Percentiles rank a stretch among this genome's conserved stretches.
Conservation (phyloP, 1,140 invertebrate species). For the Cotesia typhae region DNA sequence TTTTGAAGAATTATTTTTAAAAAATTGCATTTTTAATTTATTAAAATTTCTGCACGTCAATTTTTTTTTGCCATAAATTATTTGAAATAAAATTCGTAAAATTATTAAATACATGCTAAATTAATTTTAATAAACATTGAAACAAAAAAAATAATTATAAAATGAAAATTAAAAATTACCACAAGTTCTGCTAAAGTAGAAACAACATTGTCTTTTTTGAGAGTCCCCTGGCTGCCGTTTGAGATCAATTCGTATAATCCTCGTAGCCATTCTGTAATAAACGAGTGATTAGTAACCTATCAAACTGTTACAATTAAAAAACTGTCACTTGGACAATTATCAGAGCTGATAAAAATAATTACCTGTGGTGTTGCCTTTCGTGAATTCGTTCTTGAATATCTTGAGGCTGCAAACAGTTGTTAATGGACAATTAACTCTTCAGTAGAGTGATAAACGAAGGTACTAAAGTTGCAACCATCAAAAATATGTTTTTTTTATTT, state of each 20-base stretch:
- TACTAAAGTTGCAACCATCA: slow-evolving; percentile 51
- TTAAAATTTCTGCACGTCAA: too few relatives aligned
- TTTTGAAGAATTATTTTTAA: too few relatives aligned
- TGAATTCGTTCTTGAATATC: slow-evolving; percentile 63
- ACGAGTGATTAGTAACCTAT: not conserved
- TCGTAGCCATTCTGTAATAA: slow-evolving; percentile 61
- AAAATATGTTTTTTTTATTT: slow-evolving; percentile 27
- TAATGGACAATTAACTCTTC: slow-evolving; percentile 63
- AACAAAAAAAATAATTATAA: too few relatives aligned
- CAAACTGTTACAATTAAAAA: too few relatives aligned
- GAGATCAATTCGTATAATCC: slow-evolving; percentile 72
- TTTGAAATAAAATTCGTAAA: too few relatives aligned
- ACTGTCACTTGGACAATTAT: slow-evolving; percentile 13
- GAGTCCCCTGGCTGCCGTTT: slow-evolving; percentile 72
- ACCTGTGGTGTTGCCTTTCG: slow-evolving; percentile 64
- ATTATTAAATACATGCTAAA: too few relatives aligned
- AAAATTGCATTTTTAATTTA: too few relatives aligned
- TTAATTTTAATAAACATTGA: too few relatives aligned
- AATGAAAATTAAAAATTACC: slow-evolving; percentile 64
- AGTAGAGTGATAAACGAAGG: slow-evolving; percentile 46
- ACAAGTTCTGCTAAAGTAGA: slow-evolving; percentile 73
- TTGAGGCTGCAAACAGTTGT: slow-evolving; percentile 65
- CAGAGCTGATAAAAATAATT: slow-evolving; percentile 28
- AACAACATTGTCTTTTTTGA: slow-evolving; percentile 78
- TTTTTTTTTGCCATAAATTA: too few relatives aligned